These are phyloP conservation scores for Temnothorax ravouxi DNA, from an alignment of 2,888 invertebrate genomes.

Conservation along the genomic window DNA sequence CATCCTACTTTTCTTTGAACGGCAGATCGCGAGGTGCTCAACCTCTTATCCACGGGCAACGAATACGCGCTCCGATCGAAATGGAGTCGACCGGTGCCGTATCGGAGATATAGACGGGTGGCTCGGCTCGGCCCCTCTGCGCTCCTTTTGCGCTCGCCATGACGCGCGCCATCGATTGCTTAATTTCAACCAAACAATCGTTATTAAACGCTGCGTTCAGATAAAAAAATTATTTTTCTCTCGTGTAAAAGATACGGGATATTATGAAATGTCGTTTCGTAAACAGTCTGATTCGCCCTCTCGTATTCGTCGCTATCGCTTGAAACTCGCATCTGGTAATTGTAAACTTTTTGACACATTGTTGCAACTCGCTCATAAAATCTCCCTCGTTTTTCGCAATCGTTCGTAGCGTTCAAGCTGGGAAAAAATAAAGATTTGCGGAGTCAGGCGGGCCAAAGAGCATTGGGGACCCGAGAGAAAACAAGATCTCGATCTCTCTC, in stretches of 20 bases:
- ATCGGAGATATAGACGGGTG: constrained; percentile 15
- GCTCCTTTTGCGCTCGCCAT: not conserved
- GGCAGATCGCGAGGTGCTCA: constrained; percentile 43
- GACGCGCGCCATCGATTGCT: constrained; percentile 6
- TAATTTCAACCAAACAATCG: not conserved
- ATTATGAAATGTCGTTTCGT: not conserved
- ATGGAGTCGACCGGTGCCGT: not conserved
- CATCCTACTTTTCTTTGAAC: constrained; percentile 74
- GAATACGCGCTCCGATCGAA: not conserved
- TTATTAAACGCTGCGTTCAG: not conserved
- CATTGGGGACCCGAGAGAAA: constrained; percentile 62
- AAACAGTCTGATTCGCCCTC: not conserved
- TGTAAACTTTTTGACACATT: not conserved
- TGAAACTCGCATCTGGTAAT: not conserved
- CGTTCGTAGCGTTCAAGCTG: not conserved
- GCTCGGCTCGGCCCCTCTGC: not conserved
- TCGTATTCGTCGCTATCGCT: not conserved
- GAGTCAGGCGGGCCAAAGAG: constrained; percentile 60
- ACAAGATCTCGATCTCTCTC: constrained; percentile 65
- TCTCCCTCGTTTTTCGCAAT: not conserved
- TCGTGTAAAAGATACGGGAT: constrained; percentile 5
- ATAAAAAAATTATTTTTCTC: constrained; percentile 14
- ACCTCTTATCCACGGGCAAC: constrained; percentile 14
- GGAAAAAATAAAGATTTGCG: constrained; percentile 11
- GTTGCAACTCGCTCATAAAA: constrained; percentile 5